Conservation (phyloP, 1,140 invertebrate genomes). For the Zaprionus inermis region DNA sequence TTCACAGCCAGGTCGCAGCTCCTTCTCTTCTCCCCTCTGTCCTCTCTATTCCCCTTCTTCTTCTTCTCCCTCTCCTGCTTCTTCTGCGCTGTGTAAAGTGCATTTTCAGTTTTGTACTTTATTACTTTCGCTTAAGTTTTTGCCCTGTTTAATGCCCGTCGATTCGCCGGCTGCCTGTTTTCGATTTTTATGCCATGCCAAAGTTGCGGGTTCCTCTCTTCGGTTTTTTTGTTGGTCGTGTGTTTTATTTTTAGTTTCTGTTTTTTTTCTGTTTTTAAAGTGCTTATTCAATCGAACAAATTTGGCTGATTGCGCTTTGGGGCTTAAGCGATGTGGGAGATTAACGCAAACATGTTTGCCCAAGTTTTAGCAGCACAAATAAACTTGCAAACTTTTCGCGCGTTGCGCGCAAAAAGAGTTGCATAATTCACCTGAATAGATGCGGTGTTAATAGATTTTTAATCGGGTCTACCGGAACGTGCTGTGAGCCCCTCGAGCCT, state of each 20-base stretch:
- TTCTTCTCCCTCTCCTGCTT: background rate
- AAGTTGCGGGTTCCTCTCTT: slow-evolving; percentile 34
- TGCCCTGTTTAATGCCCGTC: slow-evolving; percentile 42
- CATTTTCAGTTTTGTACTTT: slow-evolving; percentile 70
- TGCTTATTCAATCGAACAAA: slow-evolving; percentile 40
- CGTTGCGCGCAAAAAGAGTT: slow-evolving; percentile 13
- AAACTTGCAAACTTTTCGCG: slow-evolving; percentile 27
- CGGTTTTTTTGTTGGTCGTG: background rate
- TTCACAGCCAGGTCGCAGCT: slow-evolving; percentile 3
- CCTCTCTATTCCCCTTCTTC: background rate
- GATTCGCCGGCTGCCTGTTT: slow-evolving; percentile 38
- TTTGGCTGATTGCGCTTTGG: slow-evolving; percentile 49
- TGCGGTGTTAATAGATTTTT: slow-evolving; percentile 3
- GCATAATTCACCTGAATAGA: slow-evolving; percentile 40
- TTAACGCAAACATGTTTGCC: slow-evolving; percentile 57
- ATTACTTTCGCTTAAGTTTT: slow-evolving; percentile 71
- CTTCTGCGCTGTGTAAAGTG: slow-evolving; percentile 33
- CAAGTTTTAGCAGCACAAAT: slow-evolving; percentile 31
- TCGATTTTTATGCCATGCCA: slow-evolving; percentile 54
- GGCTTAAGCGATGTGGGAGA: slow-evolving; percentile 44
- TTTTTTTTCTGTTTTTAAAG: slow-evolving; percentile 36
- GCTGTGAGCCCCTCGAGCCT: background rate
- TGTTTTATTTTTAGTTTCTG: slow-evolving; percentile 40
- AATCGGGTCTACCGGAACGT: background rate
- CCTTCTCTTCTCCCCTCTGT: background rate